phyloP scores from a whole-genome alignment of 2,113 vertebrate genomes.

The Butorides virescens region DNA sequence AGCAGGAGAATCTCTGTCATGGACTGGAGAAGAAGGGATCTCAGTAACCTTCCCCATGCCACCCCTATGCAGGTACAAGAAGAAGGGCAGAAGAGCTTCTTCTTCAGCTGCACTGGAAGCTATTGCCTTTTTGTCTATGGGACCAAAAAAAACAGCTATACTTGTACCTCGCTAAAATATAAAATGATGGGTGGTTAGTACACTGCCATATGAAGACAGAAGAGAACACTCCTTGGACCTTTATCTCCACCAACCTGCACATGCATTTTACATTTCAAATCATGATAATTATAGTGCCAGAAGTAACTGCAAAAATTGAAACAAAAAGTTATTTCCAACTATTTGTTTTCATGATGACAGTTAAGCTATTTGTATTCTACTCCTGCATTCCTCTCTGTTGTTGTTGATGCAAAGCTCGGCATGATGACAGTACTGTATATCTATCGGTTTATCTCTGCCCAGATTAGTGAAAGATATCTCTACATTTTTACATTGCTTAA shows the following conservation, averaged over 20 bases:
- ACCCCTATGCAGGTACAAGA: background rate
- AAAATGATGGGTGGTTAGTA: background rate
- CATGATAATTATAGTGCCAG: background rate
- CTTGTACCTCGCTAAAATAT: background rate
- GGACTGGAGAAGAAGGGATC: background rate
- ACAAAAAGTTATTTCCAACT: background rate
- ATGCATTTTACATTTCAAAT: background rate
- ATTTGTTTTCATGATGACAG: background rate
- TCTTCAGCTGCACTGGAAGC: background rate
- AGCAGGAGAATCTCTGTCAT: background rate
- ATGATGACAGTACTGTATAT: background rate
- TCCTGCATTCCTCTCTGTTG: background rate
- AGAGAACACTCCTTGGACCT: background rate
- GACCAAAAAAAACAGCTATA: background rate
- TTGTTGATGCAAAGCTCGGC: background rate
- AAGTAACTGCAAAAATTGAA: background rate
- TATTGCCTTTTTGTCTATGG: background rate
- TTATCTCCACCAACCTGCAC: background rate
- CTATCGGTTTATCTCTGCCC: background rate
- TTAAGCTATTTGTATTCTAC: background rate
- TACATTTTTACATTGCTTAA: background rate
- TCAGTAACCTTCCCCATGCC: background rate
- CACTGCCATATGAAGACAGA: background rate
- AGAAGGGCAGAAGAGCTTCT: background rate
- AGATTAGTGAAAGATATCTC: background rate